These are phyloP conservation scores for Antedon mediterranea DNA, from an alignment of 53 echinoderm and acorn worm genomes.

Conservation along the genomic window DNA sequence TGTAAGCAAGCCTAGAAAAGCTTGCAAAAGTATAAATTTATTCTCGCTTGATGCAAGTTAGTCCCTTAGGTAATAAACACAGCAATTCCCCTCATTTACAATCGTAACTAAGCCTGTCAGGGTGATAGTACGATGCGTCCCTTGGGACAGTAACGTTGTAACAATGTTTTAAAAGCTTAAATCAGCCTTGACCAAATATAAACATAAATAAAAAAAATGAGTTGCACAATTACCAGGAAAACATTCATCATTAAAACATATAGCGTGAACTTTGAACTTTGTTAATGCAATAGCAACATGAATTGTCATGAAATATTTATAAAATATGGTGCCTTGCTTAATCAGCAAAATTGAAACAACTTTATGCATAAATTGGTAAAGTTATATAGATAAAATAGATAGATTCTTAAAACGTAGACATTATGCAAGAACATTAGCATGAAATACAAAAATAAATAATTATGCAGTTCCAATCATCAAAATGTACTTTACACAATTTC, in stretches of 20 bases:
- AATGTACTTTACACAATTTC: too few species aligned
- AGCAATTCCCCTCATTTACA: neutral
- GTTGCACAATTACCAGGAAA: neutral
- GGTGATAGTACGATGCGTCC: neutral
- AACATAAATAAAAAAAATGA: neutral
- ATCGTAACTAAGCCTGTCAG: neutral
- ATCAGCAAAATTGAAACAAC: too few species aligned
- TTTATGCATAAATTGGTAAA: too few species aligned
- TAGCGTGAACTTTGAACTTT: neutral
- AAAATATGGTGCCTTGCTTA: too few species aligned
- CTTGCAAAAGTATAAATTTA: neutral
- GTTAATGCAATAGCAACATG: neutral
- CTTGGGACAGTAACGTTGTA: neutral
- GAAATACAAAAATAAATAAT: too few species aligned
- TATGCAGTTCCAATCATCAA: too few species aligned
- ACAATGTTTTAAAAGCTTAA: neutral
- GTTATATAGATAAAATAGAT: too few species aligned
- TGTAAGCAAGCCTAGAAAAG: neutral
- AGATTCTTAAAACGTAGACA: too few species aligned
- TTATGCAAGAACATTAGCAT: too few species aligned
- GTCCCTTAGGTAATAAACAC: neutral
- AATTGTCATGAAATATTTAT: neutral
- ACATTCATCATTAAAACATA: neutral
- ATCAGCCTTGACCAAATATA: neutral
- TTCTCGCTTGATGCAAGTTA: neutral